Conservation (phyloP, 2,113 vertebrate species). For the Cololabis saira region DNA sequence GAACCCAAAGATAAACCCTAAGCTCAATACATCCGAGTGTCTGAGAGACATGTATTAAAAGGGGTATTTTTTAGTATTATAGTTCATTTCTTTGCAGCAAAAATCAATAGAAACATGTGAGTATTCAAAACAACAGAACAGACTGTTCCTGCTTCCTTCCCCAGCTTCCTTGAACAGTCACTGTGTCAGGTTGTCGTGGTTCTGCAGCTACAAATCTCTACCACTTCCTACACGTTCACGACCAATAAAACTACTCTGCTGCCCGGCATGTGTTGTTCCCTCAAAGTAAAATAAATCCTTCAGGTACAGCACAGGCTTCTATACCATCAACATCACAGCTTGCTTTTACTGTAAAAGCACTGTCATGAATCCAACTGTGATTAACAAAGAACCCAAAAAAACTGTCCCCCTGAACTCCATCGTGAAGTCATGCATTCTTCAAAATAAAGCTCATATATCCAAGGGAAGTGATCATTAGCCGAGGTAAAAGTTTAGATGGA, state of each 20-base stretch:
- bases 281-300: too few relatives aligned
- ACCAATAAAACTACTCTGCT: neutral
- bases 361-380: neutral
- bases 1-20: too few relatives aligned
- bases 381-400: neutral
- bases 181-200: conserved; percentile 8
- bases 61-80: neutral
- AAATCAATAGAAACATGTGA: neutral
- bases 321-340: too few relatives aligned
- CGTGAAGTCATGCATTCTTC: neutral
- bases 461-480: neutral
- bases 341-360: too few relatives aligned
- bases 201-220: neutral
- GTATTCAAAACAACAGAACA: conserved; percentile 31
- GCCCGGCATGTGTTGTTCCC: neutral
- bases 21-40: too few relatives aligned
- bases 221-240: neutral
- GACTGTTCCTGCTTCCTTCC: conserved; percentile 60
- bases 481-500: too few relatives aligned
- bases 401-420: neutral
- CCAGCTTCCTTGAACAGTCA: conserved; percentile 31
- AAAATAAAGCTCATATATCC: conserved; percentile 11
- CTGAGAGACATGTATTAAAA: too few relatives aligned
- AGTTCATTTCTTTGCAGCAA: neutral
- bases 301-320: too few relatives aligned